Evolutionary conservation across 1,140 invertebrate species (phyloP), one percentile per base, ranked within the genome.

Genomic region (Calycopis cecrops): DNA sequence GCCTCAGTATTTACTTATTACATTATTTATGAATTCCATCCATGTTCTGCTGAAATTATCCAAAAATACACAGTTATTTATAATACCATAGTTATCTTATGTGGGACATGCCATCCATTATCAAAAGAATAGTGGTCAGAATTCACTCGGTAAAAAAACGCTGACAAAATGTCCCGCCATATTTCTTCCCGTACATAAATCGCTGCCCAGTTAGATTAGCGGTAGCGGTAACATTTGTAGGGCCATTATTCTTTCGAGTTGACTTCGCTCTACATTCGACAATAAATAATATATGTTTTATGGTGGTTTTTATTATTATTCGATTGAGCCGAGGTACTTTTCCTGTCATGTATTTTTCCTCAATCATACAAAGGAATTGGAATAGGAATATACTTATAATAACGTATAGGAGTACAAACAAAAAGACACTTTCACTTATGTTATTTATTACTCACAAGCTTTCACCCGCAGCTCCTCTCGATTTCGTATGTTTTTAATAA

Each of bases 221-320:
- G 58, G 14, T 59, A 59, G 59, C 57, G 59, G 70, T 64, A 60
- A 69, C 65, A 64, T 71, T 69, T 65, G 69, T 51, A 69, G 62
- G 44, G 61, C 62, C 64, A 69, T 78, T 73, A 70, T 69, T 67
- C 69, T 66, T 63, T 64, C 44, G 55, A 69, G 63, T 74, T 63
- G 67, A 71, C 62, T 63, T 59, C 63, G 65, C 60, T 67, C 64
- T 53, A 65, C 62, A 65, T 62, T 68, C 37, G 52, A 53, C 52
- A 35, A 64, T 64, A 64, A 64, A 64, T 63, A 63, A 59, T 60
- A 64, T 55, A 64, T 38, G 55, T 63, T 57, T 64, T 64, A 64
- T 57, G 59, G 40, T 52, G 35, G 40, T 62, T 62, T 61, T 61
- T 61, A 61, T 61, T 57, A 62, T 58, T 51, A 58, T 62, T 62